Conservation (phyloP, 2,113 vertebrate species). For the Chamaea fasciata region DNA sequence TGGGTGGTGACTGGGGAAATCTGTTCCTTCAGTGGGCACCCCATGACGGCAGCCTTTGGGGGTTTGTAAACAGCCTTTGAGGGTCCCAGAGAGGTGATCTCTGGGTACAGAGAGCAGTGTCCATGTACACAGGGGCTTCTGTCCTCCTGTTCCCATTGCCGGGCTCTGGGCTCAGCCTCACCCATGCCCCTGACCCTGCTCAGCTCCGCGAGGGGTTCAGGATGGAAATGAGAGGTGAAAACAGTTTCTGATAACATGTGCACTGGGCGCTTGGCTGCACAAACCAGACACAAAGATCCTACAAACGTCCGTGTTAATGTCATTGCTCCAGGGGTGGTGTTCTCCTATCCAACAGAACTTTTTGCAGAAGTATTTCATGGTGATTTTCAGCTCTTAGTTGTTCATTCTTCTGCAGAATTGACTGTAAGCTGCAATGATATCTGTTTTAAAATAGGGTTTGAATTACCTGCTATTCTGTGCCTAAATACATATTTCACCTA, state of each 20-base stretch:
- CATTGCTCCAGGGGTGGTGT: background rate
- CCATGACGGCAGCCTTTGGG: background rate
- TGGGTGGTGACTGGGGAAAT: background rate
- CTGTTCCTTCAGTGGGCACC: background rate
- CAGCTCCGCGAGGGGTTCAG: background rate
- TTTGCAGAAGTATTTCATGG: background rate
- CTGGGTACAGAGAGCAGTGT: background rate
- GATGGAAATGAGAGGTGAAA: background rate
- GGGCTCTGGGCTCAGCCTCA: too few species aligned
- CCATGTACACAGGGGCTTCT: background rate
- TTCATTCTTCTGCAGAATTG: background rate
- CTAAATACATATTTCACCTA: background rate
- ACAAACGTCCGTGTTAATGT: accelerated
- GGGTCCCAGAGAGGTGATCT: accelerated
- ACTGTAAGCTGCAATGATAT: background rate
- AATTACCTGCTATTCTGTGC: background rate
- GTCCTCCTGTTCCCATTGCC: too few species aligned
- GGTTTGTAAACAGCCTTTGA: background rate
- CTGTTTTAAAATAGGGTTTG: background rate
- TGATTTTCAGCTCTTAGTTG: background rate
- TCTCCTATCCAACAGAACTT: background rate
- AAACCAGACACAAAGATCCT: background rate
- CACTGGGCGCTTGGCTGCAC: background rate
- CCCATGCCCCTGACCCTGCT: accelerated
- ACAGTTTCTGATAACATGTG: background rate